Percentiles rank a stretch among this genome's conserved stretches.
Evolutionary conservation across 2,888 invertebrate genomes (phyloP).

Genomic region (Patella depressa): DNA sequence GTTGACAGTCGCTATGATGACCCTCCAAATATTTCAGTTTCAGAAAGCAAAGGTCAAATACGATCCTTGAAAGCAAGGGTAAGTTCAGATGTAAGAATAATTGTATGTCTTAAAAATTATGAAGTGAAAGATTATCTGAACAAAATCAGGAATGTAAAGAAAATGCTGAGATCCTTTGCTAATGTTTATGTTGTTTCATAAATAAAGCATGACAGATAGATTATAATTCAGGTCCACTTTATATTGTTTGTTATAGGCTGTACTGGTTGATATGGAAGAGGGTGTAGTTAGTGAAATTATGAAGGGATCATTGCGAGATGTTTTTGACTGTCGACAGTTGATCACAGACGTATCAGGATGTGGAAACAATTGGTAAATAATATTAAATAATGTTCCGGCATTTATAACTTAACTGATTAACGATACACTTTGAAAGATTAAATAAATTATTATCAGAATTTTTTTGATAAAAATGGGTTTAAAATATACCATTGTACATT

Average conservation of each 20-base stretch:
- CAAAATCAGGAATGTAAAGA: too few relatives aligned
- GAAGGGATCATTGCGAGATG: slow-evolving; percentile 69
- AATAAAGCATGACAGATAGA: too few relatives aligned
- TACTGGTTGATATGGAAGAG: slow-evolving; percentile 73
- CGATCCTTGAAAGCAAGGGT: slow-evolving; percentile 70
- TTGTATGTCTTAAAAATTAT: not conserved
- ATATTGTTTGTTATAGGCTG: slow-evolving; percentile 58
- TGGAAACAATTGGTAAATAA: slow-evolving; percentile 72
- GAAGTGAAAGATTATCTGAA: too few relatives aligned
- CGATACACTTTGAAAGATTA: too few relatives aligned
- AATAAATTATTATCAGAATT: too few relatives aligned
- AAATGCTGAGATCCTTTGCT: too few relatives aligned
- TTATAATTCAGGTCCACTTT: not conserved
- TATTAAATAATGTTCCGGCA: too few relatives aligned
- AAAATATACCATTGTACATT: too few relatives aligned
- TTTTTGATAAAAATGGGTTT: too few relatives aligned
- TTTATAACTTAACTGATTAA: too few relatives aligned
- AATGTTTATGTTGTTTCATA: too few relatives aligned
- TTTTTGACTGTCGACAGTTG: slow-evolving; percentile 71
- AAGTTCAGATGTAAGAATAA: slow-evolving; percentile 25
- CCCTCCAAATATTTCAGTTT: slow-evolving; percentile 64
- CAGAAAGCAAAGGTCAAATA: slow-evolving; percentile 63
- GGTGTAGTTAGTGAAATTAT: slow-evolving; percentile 72
- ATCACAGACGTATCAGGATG: slow-evolving; percentile 73
- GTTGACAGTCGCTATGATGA: slow-evolving; percentile 68